Evolutionary conservation across 2,888 invertebrate species (phyloP).

Genomic region (Xestia c-nigrum): DNA sequence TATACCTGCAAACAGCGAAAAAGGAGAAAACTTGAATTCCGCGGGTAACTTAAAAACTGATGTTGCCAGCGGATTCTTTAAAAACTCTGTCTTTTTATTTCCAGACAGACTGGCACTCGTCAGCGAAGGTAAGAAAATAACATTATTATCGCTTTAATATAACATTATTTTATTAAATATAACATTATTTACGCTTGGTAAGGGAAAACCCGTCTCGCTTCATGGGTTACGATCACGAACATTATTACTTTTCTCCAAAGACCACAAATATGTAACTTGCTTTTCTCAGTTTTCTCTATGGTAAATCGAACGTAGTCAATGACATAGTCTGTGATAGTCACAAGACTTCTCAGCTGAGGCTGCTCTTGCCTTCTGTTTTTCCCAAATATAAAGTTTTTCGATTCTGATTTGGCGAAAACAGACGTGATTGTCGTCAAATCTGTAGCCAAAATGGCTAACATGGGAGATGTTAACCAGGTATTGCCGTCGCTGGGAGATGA

Average conservation of each 20-base stretch:
- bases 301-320: slow-evolving; percentile 3
- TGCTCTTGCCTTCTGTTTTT: slow-evolving; percentile 79
- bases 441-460: slow-evolving; percentile 88
- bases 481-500: slow-evolving; percentile 95
- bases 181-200: no score
- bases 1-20: background rate
- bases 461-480: slow-evolving; percentile 91
- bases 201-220: slow-evolving; percentile 64
- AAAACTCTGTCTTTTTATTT: slow-evolving; percentile 81
- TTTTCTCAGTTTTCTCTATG: background rate
- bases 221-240: background rate
- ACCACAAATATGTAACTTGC: no score
- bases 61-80: slow-evolving; percentile 74
- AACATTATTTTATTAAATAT: no score
- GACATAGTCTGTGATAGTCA: slow-evolving; percentile 74
- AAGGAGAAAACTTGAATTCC: background rate
- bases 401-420: slow-evolving; percentile 71
- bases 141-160: slow-evolving; percentile 55
- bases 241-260: no score
- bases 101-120: slow-evolving; percentile 77
- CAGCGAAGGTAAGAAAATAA: slow-evolving; percentile 86
- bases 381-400: slow-evolving; percentile 73
- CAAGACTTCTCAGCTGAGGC: slow-evolving; percentile 91
- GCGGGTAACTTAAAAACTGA: slow-evolving; percentile 41
- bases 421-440: slow-evolving; percentile 69